Base-by-base conservation (phyloP, 2,888 invertebrate genomes). In the Chrysomela aeneicollis region DNA sequence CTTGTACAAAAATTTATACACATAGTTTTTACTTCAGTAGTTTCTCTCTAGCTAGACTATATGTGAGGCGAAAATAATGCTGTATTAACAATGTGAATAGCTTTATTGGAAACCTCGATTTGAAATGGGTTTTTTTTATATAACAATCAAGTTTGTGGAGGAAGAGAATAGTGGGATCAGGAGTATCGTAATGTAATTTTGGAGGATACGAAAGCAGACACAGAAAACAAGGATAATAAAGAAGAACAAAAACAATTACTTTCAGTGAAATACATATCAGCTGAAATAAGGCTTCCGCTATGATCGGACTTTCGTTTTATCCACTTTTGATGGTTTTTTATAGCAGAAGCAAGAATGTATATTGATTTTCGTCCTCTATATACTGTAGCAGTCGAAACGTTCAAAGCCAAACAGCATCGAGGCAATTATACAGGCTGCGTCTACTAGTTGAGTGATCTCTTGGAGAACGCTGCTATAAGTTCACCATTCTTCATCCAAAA, bases 231-330 rank as follows among this genome's bases (percentile, higher is more conserved):
- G 18, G 63, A 54, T 63, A 63, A 59, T 63, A 59, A 63, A 63
- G 37, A 49, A 59, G n/a, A 53, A 59, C 49, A 63, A 63, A 59
- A 63, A 59, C 59, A 63, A 63, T 63, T 63, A 63, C 35, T 32
- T 54, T 54, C 53, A 52, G 47, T 63, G 59, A 59, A 59, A 62
- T 57, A 62, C 49, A 63, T 63, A 63, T 59, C 52, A 42, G 26
- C 46, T 57, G 58, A 58, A 58, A 58, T 63, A 52, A 58, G 52
- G 32, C 52, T 53, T 46, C 47, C 58, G 58, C 35, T 51, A 21
- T 30, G 37, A 59, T 59, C 59, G 59, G 59, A 21, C 47, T 30
- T 47, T 30, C 26, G 46, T 54, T 53, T 63, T 53, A 46, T 58
- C 47, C 47, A 51, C 32, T 54, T 47, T 35, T 32, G 35, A 35